Evolutionary conservation across 2,888 invertebrate genomes (phyloP), one percentile per base, ranked within the genome.

Genomic region (Hofmannophila pseudospretella): DNA sequence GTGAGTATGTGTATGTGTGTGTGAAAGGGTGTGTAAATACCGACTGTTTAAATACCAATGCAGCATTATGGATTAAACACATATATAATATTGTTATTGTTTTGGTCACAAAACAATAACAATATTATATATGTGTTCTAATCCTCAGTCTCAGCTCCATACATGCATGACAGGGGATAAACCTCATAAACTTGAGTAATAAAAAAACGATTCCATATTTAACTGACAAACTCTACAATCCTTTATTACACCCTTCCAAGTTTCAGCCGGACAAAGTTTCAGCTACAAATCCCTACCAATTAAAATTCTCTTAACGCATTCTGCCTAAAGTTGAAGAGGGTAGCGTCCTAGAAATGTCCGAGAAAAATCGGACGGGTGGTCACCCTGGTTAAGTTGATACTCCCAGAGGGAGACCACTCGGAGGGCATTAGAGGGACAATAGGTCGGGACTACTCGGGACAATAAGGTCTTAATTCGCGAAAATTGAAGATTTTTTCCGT

Each of bases 391-490:
- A n/a, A 23, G 25, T 23, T 14, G 36, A 13, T 19, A 27, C 19
- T 27, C 16, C 16, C 38, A 14, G 12, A 30, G 30, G 33, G 34
- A 38, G 16, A 36, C 34, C 36, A 39, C 42, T 42, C 30, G 34
- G 33, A 34, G 33, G 14, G 36, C 30, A 42, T 42, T 42, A 39
- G 26, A 27, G 25, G 19, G 34, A 38, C 38, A 33, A 32, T 41
- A 38, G 32, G 34, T 27, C 32, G 32, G 16, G 32, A 26, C 20
- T 22, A 36, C 9, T 27, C 32, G 32, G 16, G 32, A 26, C 20
- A 26, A 36, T 12, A 26, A 26, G 32, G 38, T 39, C 38, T 42
- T 42, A 42, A 42, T 41, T 41, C 41, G 33, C 27, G 30, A 32
- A 11, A 30, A 34, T 22, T 19, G 12, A n/a, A 4, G 23, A 16